Evolutionary conservation across 2,113 vertebrate genomes (phyloP).

Genomic region (Vireo altiloquus): DNA sequence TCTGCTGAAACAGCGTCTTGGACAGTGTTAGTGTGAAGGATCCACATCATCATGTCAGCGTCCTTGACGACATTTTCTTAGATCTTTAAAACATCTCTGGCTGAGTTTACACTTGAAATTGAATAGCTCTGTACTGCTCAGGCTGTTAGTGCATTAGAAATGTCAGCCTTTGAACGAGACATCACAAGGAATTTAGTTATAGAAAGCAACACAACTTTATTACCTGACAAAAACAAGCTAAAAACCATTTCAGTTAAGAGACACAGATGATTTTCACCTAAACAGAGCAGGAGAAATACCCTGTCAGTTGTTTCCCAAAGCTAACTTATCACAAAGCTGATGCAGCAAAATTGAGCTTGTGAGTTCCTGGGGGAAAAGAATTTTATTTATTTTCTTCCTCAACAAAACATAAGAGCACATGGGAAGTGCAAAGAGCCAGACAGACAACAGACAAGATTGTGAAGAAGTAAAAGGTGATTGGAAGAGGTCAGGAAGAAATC

Average conservation of each 20-base stretch:
- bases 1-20: background rate
- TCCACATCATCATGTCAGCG: background rate
- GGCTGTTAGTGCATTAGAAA: background rate
- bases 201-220: background rate
- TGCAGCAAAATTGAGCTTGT: background rate
- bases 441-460: background rate
- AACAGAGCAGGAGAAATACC: background rate
- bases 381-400: background rate
- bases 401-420: background rate
- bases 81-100: background rate
- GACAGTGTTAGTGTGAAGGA: background rate
- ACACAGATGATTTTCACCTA: background rate
- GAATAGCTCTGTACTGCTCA: background rate
- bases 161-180: background rate
- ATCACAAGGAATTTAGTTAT: background rate
- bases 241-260: background rate
- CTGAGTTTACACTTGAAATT: background rate
- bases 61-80: background rate
- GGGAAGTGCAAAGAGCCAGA: background rate
- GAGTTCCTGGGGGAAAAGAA: background rate
- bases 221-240: background rate
- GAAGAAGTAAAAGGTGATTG: background rate
- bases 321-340: background rate
- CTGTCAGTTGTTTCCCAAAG: background rate
- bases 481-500: background rate